Evolutionary conservation across 35 echinoderm and acorn worm genomes (phyloP).

Genomic region (Apostichopus californicus): DNA sequence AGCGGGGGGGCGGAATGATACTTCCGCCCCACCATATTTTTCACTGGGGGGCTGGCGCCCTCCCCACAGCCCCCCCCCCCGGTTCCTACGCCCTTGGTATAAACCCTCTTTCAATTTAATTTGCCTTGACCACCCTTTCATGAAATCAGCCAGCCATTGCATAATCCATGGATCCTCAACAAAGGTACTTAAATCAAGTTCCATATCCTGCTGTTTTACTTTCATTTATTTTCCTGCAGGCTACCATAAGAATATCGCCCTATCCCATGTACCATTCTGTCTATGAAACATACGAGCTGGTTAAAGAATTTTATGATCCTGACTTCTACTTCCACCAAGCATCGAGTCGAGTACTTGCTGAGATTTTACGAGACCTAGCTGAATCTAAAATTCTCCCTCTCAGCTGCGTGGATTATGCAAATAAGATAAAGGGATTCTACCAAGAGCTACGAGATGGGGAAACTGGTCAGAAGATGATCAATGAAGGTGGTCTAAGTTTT

Average conservation of each 20-base stretch:
- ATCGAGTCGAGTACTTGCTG: slow-evolving; percentile 35
- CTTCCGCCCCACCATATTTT: no score
- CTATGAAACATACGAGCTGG: slow-evolving; percentile 83
- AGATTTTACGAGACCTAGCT: slow-evolving; percentile 60
- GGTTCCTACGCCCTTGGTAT: no score
- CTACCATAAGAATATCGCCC: slow-evolving; percentile 29
- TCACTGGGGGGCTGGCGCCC: no score
- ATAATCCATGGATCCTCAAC: no score
- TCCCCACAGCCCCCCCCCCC: no score
- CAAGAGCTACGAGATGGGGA: slow-evolving; percentile 56
- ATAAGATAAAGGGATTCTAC: slow-evolving; percentile 57
- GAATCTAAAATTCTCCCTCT: slow-evolving; percentile 70
- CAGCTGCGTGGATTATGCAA: slow-evolving; percentile 62
- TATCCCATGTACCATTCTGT: slow-evolving; percentile 90
- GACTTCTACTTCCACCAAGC: slow-evolving; percentile 66
- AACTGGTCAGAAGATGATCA: slow-evolving; percentile 53
- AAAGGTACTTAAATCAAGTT: no score
- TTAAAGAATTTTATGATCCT: slow-evolving; percentile 64
- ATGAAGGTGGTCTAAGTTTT: slow-evolving; percentile 52
- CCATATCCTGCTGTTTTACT: no score
- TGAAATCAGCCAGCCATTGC: no score
- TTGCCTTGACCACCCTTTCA: no score
- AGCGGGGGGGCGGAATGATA: no score
- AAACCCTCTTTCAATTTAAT: no score
- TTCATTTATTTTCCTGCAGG: slow-evolving; percentile 12